Evolutionary conservation across 1,140 invertebrate species (phyloP), one percentile per base, ranked within the genome.

Genomic region (Pararge aegeria): DNA sequence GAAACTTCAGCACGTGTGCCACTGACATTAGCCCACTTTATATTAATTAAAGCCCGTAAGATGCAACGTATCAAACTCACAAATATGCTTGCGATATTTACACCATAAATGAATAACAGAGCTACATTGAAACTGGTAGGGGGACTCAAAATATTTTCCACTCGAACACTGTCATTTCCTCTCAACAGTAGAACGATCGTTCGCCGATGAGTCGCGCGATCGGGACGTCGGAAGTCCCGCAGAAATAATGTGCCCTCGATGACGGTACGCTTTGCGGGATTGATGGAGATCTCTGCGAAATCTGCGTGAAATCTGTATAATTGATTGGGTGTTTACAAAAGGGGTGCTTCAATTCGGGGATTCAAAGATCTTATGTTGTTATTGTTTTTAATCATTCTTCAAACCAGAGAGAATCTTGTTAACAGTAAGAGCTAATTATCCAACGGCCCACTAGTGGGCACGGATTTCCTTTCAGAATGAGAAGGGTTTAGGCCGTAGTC

Each of bases 311-410:
- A 24, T 46, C 19, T 16, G 21, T 49, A 57, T 78, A 83, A 83
- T 81, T 78, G 80, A 83, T 83, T 83, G 64, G 68, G 70, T 76
- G 72, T 71, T 75, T 71, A 62, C 66, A 56, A 57, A 71, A 76
- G 70, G 73, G 70, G 66, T 68, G 65, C 64, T 64, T 67, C 42
- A 21, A 38, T 57, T 54, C 30, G 51, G 37, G 13, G 44, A 16
- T 62, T 27, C 16, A 46, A 54, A 53, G 38, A 42, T 27, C 18
- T 20, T 49, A 12, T 49, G 46, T 49, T 16, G 24, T n/a, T 5
- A 49, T 27, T 46, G 42, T 20, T 42, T 15, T 38, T 9, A 38
- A 10, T 38, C n/a, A n/a, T n/a, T n/a, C n/a, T n/a, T n/a, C n/a
- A n/a, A n/a, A n/a, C n/a, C n/a, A 37, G 34, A 5, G 9, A 37